Evolutionary conservation across 1,140 invertebrate genomes (phyloP).

Genomic region (Drosophila auraria): DNA sequence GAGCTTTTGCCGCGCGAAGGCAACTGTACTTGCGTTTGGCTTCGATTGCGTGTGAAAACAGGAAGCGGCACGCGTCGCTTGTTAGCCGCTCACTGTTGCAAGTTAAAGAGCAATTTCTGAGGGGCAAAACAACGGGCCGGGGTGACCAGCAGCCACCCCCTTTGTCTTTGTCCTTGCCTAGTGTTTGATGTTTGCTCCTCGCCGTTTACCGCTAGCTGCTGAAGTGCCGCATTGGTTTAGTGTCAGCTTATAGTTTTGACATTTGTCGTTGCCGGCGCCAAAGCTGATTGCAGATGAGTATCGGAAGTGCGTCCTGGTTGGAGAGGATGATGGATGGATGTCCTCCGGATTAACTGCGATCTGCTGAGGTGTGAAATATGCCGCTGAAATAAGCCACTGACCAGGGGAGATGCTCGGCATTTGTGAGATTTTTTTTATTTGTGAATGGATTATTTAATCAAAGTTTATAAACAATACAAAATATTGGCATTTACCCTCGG

Average conservation of each 20-base stretch:
- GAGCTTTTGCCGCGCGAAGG: neutral
- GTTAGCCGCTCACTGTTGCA: slow-evolving; percentile 62
- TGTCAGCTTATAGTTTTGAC: slow-evolving; percentile 82
- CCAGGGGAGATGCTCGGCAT: neutral
- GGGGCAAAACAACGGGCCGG: slow-evolving; percentile 34
- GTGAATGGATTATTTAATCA: neutral
- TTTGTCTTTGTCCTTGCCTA: slow-evolving; percentile 14
- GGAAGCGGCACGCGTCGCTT: slow-evolving; percentile 71
- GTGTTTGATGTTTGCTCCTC: slow-evolving; percentile 48
- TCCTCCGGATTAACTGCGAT: neutral
- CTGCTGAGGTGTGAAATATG: slow-evolving; percentile 73
- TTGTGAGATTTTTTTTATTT: neutral
- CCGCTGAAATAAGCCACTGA: slow-evolving; percentile 14
- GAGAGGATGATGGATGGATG: slow-evolving; percentile 43
- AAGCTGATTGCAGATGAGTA: slow-evolving; percentile 62
- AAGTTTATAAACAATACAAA: neutral
- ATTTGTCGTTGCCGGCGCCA: slow-evolving; percentile 44
- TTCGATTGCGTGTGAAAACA: slow-evolving; percentile 66
- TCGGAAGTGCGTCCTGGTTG: slow-evolving; percentile 35
- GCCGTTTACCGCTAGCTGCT: slow-evolving; percentile 47
- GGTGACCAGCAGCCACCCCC: slow-evolving; percentile 33
- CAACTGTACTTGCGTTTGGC: slow-evolving; percentile 59
- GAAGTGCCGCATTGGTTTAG: slow-evolving; percentile 78
- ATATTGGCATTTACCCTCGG: too few species aligned
- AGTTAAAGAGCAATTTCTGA: slow-evolving; percentile 69